Conservation (phyloP, 2,113 vertebrate species). For the Siphamia tubifer region DNA sequence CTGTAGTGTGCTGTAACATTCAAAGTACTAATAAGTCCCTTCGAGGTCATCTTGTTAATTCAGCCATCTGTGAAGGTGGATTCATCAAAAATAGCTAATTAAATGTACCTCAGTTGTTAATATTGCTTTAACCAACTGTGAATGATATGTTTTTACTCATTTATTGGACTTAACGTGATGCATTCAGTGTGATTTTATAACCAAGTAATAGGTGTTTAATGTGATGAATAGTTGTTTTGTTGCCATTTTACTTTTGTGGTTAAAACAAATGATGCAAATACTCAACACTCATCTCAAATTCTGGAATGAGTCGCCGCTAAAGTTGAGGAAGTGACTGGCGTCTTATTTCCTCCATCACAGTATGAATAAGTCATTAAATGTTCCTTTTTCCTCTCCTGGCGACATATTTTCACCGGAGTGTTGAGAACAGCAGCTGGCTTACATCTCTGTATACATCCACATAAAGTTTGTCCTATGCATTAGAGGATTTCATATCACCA, state of each 20-base stretch:
- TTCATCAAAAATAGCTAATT: no score
- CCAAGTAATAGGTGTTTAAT: conserved; percentile 1
- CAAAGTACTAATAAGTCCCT: not conserved
- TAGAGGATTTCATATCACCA: conserved; percentile 11
- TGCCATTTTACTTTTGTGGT: conserved; percentile 34
- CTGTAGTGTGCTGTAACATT: not conserved
- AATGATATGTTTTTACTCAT: no score
- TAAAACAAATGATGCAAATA: conserved; percentile 29
- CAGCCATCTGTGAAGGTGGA: not conserved
- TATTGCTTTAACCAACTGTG: no score
- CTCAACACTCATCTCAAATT: conserved; percentile 28
- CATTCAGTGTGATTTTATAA: no score
- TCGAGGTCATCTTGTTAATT: not conserved
- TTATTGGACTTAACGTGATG: no score
- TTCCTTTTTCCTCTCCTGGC: conserved; percentile 1
- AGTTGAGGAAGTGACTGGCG: conserved; percentile 47
- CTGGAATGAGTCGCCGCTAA: not conserved
- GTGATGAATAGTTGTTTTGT: not conserved
- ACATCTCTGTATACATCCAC: not conserved
- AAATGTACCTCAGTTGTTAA: no score
- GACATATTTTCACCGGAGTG: not conserved
- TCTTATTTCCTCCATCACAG: conserved; percentile 27
- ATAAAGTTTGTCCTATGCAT: conserved; percentile 31
- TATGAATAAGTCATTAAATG: conserved; percentile 18
- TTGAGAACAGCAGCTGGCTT: conserved; percentile 9